Base-by-base conservation (phyloP, 2,888 invertebrate genomes). In the Ennomos fuscantarius region DNA sequence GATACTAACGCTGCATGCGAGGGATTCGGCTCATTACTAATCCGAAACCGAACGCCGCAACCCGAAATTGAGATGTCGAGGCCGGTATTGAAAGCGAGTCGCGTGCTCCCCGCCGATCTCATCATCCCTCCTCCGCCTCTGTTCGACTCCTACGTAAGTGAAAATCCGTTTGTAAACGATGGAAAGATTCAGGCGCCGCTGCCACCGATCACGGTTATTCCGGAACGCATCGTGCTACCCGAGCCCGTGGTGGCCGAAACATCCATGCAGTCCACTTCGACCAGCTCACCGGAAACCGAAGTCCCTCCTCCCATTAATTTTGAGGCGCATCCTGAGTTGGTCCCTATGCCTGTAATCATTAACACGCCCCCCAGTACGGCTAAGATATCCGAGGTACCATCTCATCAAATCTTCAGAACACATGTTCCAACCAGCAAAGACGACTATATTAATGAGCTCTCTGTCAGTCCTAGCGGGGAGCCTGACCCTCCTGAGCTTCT, bases 1-100 rank as follows among this genome's bases (percentile, higher is more conserved):
- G 81, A 78, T 78, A 87, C 89, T 92, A 92, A 92, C 87, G 87
- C 84, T 85, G 90, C 91, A 91, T 91, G 89, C 82, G 77, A 82
- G 78, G 87, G 76, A 69, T 73, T 79, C 68, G 79, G 80, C 78
- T 81, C 89, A 72, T 76, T 86, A 90, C 87, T 90, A 91, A 90
- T 87, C 71, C 82, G 80, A 74, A 79, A 84, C 67, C 80, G 79
- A 76, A 77, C 81, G 64, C 72, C 80, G 66, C 79, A 63, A 66
- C 73, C 80, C 67, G 84, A 83, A 65, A 48, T 81, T 72, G 81
- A 79, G 70, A 76, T 82, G 64, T 80, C 79, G 70, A 81, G 76
- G 72, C 82, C 81, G 62, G 79, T 84, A 61, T 73, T 76, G 60
- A 80, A 73, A 73, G 76, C 82, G 76, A 82, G 72, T 75, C 76